These are phyloP conservation scores for Tipula lateralis DNA, from an alignment of 2,888 invertebrate species.

Conservation along the genomic window DNA sequence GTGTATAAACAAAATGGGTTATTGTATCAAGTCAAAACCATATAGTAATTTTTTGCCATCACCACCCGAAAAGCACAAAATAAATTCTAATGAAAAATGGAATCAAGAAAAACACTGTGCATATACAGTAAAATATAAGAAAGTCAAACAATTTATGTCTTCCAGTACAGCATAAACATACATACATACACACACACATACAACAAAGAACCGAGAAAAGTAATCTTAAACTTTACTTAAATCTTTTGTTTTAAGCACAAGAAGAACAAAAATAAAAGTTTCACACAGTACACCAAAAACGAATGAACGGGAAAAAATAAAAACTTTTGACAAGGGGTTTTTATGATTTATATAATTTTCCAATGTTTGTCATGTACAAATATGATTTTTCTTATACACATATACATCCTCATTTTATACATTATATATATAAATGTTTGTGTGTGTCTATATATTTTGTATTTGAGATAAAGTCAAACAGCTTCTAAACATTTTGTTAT, in stretches of 20 bases:
- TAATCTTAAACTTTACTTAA: slow-evolving; percentile 24
- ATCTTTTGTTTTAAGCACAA: slow-evolving; percentile 13
- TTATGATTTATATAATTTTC: slow-evolving; percentile 5
- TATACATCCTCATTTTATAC: not conserved
- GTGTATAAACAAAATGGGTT: not conserved
- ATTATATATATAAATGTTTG: not conserved
- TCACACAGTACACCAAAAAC: not conserved
- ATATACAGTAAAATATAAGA: not conserved
- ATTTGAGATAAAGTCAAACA: not conserved
- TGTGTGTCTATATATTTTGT: not conserved
- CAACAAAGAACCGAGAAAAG: not conserved
- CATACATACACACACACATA: not conserved
- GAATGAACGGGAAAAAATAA: not conserved
- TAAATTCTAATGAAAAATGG: not conserved
- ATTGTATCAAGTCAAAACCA: not conserved
- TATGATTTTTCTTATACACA: not conserved
- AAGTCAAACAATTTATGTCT: slow-evolving; percentile 24
- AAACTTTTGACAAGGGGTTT: slow-evolving; percentile 24
- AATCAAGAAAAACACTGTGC: not conserved
- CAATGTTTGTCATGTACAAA: slow-evolving; percentile 19
- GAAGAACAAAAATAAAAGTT: not conserved
- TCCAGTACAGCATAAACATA: not conserved
- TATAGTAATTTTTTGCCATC: not conserved
- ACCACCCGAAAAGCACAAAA: not conserved
- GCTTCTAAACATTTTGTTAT: not conserved